phyloP scores from a whole-genome alignment of 2,113 vertebrate genomes.

The Menidia beryllina region DNA sequence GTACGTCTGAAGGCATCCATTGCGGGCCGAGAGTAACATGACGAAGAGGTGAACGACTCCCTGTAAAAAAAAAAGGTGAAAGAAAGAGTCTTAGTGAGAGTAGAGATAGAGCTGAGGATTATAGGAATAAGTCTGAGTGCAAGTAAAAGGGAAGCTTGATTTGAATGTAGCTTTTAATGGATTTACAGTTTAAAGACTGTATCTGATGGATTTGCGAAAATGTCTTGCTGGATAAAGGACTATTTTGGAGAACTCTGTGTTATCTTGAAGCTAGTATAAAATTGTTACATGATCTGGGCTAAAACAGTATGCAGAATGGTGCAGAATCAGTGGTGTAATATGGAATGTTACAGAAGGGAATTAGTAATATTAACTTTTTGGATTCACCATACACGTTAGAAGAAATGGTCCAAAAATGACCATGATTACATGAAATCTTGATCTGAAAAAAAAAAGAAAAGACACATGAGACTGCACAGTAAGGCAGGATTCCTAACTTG shows the following conservation, averaged over 20 bases:
- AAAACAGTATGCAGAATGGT: conserved; percentile 47
- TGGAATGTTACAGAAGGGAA: conserved; percentile 34
- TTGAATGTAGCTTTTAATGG: conserved; percentile 50
- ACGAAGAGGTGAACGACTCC: conserved; percentile 1
- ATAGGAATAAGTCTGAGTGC: conserved; percentile 44
- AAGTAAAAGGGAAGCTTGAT: conserved; percentile 36
- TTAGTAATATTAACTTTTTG: conserved; percentile 11
- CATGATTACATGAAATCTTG: background rate
- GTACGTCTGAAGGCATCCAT: conserved; percentile 8
- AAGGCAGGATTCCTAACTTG: background rate
- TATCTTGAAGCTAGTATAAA: conserved; percentile 63
- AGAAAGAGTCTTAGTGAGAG: background rate
- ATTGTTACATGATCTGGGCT: conserved; percentile 57
- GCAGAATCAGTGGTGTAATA: conserved; percentile 47
- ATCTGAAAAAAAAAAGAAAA: background rate
- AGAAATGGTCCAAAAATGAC: conserved; percentile 6
- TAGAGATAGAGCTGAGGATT: conserved; percentile 48
- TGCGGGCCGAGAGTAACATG: conserved; percentile 6
- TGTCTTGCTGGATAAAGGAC: conserved; percentile 44
- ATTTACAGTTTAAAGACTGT: conserved; percentile 38
- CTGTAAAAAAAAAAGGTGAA: conserved; percentile 7
- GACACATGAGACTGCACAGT: background rate
- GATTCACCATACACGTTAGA: conserved; percentile 23
- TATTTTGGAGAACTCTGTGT: conserved; percentile 49
- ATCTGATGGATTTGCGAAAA: conserved; percentile 63